phyloP scores from a whole-genome alignment of 2,797 vertebrate genomes.

The Botia almorhae region DNA sequence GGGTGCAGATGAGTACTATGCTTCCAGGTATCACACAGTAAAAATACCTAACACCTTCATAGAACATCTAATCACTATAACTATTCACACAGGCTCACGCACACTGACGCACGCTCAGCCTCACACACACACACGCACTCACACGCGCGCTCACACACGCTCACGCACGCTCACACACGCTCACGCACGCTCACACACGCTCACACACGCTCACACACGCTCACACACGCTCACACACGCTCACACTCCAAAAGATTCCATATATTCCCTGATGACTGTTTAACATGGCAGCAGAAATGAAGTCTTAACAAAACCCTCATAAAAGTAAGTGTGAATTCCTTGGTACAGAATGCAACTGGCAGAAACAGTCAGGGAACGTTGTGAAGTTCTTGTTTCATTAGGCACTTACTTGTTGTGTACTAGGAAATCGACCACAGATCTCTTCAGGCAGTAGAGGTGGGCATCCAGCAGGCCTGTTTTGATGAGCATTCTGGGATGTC shows the following conservation, averaged over 20 bases:
- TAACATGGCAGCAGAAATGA: neutral
- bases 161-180: no score
- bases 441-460: slow-evolving; percentile 98
- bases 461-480: slow-evolving; percentile 94
- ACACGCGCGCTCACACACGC: no score
- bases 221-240: neutral
- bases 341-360: neutral
- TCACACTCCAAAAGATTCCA: neutral
- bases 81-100: slow-evolving; percentile 57
- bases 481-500: slow-evolving; percentile 93
- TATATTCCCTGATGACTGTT: neutral
- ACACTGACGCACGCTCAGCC: no score
- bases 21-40: slow-evolving; percentile 74
- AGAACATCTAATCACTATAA: slow-evolving; percentile 64
- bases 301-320: neutral
- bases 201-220: neutral
- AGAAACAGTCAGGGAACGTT: neutral
- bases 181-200: neutral
- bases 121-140: slow-evolving; percentile 2
- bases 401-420: slow-evolving; percentile 77
- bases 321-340: neutral
- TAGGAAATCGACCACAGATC: slow-evolving; percentile 91
- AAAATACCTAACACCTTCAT: slow-evolving; percentile 79
- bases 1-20: slow-evolving; percentile 5
- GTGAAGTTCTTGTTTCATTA: slow-evolving; percentile 34